A percentile compares a stretch with the other conserved stretches of the same genome.
These are phyloP conservation scores for Petaurus breviceps DNA, from an alignment of 2,113 vertebrate genomes.

Conservation along the genomic window DNA sequence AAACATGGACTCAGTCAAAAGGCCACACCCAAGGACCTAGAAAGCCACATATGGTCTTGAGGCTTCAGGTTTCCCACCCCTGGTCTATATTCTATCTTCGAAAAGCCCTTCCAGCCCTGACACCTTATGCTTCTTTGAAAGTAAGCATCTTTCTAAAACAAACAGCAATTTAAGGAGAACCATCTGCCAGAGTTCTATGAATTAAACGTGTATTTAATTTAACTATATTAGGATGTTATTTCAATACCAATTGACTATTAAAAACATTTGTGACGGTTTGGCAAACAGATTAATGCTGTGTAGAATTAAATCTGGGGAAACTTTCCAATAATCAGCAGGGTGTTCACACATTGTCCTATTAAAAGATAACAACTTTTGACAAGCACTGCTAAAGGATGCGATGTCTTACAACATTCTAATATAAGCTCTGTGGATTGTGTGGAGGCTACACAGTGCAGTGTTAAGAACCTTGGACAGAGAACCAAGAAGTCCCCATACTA, in stretches of 20 bases:
- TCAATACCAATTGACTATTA: conserved; percentile 61
- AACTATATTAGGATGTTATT: conserved; percentile 59
- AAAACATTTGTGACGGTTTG: conserved; percentile 68
- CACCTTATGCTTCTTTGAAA: not conserved
- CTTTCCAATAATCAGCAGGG: conserved; percentile 51
- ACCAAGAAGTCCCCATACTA: not conserved
- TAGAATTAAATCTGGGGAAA: conserved; percentile 30
- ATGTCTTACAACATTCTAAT: conserved; percentile 57
- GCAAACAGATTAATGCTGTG: conserved; percentile 52
- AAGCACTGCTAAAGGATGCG: conserved; percentile 6
- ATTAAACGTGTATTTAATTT: conserved; percentile 65
- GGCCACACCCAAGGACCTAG: too few relatives aligned
- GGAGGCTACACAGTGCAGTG: not conserved
- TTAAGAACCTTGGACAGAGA: not conserved
- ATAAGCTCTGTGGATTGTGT: not conserved
- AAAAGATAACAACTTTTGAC: conserved; percentile 33
- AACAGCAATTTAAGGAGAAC: conserved; percentile 64
- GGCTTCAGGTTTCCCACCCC: too few relatives aligned
- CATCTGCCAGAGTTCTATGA: conserved; percentile 53
- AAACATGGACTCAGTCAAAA: too few relatives aligned
- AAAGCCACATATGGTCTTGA: too few relatives aligned
- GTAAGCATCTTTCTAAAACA: conserved; percentile 41
- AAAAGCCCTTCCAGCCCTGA: not conserved
- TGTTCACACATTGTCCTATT: conserved; percentile 46
- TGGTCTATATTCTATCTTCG: not conserved